Conservation (phyloP, 2,113 vertebrate species). For the Datnioides undecimradiatus region DNA sequence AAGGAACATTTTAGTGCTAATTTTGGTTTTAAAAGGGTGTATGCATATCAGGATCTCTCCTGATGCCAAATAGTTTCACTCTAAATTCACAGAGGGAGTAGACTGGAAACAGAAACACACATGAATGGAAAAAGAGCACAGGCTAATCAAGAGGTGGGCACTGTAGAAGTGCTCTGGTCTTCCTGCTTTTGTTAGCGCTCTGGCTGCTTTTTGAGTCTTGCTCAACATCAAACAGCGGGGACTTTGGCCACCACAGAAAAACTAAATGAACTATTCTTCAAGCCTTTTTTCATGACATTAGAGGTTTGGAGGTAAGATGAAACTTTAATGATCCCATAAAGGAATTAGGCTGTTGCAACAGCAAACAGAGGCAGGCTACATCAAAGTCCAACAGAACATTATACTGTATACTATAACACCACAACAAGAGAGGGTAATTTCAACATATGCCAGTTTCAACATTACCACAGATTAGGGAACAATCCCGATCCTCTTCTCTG, state of each 20-base stretch:
- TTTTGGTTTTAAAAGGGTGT: no score
- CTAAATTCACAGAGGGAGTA: no score
- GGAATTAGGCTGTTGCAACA: neutral
- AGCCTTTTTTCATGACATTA: slow-evolving; percentile 12
- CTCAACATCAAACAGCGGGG: slow-evolving; percentile 18
- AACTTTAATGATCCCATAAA: slow-evolving; percentile 21
- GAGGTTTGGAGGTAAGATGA: slow-evolving; percentile 27
- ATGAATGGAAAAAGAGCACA: no score
- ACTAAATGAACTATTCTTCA: neutral
- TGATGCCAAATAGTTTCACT: no score
- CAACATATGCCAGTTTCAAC: neutral
- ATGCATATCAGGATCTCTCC: no score
- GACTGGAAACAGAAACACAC: no score
- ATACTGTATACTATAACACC: neutral
- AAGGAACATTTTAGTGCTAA: no score
- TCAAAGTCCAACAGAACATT: slow-evolving; percentile 9
- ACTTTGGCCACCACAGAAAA: slow-evolving; percentile 13
- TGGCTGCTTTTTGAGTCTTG: neutral
- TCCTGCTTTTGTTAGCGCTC: no score
- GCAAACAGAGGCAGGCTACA: slow-evolving; percentile 15
- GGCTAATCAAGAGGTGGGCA: no score
- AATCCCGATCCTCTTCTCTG: neutral
- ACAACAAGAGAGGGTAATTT: slow-evolving; percentile 12
- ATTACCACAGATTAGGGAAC: slow-evolving; percentile 6
- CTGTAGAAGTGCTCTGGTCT: no score